Base-by-base conservation (phyloP, 2,113 vertebrate genomes). In the Megaceryle torquata region DNA sequence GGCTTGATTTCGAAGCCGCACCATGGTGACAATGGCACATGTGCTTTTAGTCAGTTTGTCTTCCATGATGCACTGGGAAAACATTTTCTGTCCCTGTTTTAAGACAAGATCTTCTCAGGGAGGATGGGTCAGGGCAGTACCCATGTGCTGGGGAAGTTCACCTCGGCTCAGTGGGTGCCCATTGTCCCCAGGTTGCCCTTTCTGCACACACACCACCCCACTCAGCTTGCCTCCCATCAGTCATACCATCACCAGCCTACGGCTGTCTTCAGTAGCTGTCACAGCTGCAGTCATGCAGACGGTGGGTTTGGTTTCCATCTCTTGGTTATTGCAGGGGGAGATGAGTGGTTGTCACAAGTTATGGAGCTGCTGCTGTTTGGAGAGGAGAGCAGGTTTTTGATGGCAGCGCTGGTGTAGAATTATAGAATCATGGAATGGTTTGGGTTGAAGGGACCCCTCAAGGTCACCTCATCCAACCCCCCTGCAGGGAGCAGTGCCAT, bases 251-350 rank as follows among this genome's bases (percentile, higher is more conserved):
- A 41, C 15, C 10, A 1, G 6, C 35, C 43, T 15, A 2, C 2
- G 6, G 6, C 11, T 13, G 17, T 11, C 60, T 56, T 56, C 25
- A 18, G 79, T 3, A 35, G 20, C 48, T 48, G 10, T 41, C 24
- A 11, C 10, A 54, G 41, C 64, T 31, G 20, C 11, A 4, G 5
- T 15, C 3, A 1, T 1, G 1, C 48, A 19, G 35, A 1, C 9
- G 15, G 43, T 31, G 51, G 51, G 13, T 71, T 41, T 50, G 50
- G 20, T 50, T 85, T n/a, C 37, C 39, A 15, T 22, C 26, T 28
- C 39, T 41, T 63, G 41, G 18, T 15, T 24, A 2, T 33, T 16
- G 48, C 6, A 14, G 43, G 59, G 25, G 13, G 10, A 24, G 13
- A 6, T 5, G 33, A 54, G 70, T 8, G 5, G 24, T 12, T 54